phyloP scores from a whole-genome alignment of 2,113 vertebrate species.

The Bungarus multicinctus region DNA sequence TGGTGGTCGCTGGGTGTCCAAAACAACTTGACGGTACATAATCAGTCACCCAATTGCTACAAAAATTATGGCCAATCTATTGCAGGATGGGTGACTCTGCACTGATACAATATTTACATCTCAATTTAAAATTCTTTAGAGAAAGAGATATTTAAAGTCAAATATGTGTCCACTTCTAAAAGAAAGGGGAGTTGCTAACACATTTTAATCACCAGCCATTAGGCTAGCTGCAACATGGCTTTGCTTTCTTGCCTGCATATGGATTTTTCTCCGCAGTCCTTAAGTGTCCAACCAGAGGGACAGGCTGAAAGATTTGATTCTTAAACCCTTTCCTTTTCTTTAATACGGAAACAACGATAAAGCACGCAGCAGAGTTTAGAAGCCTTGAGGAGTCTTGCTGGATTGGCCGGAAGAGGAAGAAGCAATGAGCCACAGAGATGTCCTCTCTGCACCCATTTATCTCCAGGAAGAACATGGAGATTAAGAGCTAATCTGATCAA shows the following conservation, averaged over 20 bases:
- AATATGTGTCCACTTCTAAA: neutral
- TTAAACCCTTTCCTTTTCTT: too few species aligned
- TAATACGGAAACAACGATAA: neutral
- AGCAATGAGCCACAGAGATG: neutral
- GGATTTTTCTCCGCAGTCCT: neutral
- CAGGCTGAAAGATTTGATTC: neutral
- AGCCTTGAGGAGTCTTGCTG: neutral
- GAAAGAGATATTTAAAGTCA: neutral
- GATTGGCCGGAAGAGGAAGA: neutral
- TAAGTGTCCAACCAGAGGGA: too few species aligned
- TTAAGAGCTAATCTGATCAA: constrained; percentile 25
- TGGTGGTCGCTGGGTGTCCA: neutral
- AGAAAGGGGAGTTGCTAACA: neutral
- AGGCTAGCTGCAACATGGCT: neutral
- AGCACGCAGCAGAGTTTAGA: neutral
- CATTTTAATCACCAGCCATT: too few species aligned
- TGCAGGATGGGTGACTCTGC: neutral
- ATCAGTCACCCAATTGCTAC: neutral
- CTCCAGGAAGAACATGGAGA: constrained; percentile 6
- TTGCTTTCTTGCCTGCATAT: neutral
- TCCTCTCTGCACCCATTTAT: neutral
- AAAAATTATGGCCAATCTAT: neutral
- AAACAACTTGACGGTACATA: neutral
- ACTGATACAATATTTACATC: neutral
- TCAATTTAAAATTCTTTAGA: neutral